Evolutionary conservation across 1,140 invertebrate species (phyloP).

Genomic region (Drusus annulatus): DNA sequence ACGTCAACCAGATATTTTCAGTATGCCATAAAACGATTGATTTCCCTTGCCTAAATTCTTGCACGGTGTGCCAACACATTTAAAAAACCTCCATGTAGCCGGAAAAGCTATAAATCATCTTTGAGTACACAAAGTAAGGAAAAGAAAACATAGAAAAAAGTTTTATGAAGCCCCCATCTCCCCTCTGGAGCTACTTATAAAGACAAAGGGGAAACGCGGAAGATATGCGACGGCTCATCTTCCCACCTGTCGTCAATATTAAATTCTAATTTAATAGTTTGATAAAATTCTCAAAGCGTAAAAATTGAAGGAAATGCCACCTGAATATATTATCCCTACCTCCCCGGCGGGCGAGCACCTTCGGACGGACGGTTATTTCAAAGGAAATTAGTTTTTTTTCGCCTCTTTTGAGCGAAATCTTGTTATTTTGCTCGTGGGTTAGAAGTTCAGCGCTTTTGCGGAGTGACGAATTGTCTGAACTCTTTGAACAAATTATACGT

Average conservation of each 20-base stretch:
- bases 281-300: conserved; percentile 56
- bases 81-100: too few relatives aligned
- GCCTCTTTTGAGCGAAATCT: background rate
- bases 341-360: background rate
- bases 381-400: background rate
- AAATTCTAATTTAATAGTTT: conserved; percentile 58
- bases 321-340: conserved; percentile 51
- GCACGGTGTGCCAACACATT: too few relatives aligned
- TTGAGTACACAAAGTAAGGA: too few relatives aligned
- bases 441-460: too few relatives aligned
- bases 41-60: too few relatives aligned
- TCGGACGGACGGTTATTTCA: background rate
- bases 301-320: conserved; percentile 50
- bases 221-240: conserved; percentile 33
- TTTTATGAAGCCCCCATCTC: background rate
- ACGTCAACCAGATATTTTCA: too few relatives aligned
- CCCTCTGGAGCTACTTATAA: background rate
- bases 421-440: too few relatives aligned
- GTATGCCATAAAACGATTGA: too few relatives aligned
- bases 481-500: too few relatives aligned
- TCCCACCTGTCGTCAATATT: conserved; percentile 51
- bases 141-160: background rate
- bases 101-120: too few relatives aligned
- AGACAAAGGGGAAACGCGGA: background rate
- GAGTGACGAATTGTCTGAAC: too few relatives aligned